Conservation (phyloP, 2,888 invertebrate genomes). For the Cloeon dipterum region DNA sequence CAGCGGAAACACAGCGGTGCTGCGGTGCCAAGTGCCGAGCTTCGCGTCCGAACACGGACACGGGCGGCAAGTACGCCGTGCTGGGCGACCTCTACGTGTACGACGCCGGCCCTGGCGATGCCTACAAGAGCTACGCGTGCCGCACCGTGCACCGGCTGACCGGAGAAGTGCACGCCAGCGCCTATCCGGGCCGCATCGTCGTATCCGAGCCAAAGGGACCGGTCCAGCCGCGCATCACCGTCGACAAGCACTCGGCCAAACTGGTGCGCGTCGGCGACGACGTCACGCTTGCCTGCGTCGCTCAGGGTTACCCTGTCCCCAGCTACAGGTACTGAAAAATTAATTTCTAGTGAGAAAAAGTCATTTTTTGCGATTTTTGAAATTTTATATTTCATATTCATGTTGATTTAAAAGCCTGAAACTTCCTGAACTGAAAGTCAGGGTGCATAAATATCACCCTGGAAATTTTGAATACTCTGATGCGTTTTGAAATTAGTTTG, state of each 20-base stretch:
- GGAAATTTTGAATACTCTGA: too few relatives aligned
- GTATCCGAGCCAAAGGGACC: constrained; percentile 52
- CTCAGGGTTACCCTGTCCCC: constrained; percentile 61
- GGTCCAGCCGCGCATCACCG: constrained; percentile 46
- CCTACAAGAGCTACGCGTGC: constrained; percentile 58
- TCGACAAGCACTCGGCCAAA: constrained; percentile 42
- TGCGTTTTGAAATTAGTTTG: too few relatives aligned
- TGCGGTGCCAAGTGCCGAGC: constrained; percentile 72
- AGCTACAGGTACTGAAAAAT: constrained; percentile 63
- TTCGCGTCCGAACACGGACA: constrained; percentile 59
- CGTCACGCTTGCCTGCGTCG: constrained; percentile 52
- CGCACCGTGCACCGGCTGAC: constrained; percentile 60
- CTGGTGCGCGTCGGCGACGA: constrained; percentile 46
- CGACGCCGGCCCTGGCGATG: constrained; percentile 52
- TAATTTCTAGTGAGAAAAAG: constrained; percentile 18
- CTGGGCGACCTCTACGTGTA: constrained; percentile 67
- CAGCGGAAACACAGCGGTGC: constrained; percentile 71
- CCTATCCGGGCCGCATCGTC: constrained; percentile 43
- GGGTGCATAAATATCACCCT: too few relatives aligned
- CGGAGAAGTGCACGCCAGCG: constrained; percentile 40
- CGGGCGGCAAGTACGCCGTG: constrained; percentile 48
- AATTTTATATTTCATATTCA: too few relatives aligned
- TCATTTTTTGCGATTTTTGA: constrained; percentile 5
- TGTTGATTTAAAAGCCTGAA: too few relatives aligned
- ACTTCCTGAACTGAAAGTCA: too few relatives aligned